phyloP scores from a whole-genome alignment of 2,113 vertebrate genomes.

The Corythornis vintsioides region DNA sequence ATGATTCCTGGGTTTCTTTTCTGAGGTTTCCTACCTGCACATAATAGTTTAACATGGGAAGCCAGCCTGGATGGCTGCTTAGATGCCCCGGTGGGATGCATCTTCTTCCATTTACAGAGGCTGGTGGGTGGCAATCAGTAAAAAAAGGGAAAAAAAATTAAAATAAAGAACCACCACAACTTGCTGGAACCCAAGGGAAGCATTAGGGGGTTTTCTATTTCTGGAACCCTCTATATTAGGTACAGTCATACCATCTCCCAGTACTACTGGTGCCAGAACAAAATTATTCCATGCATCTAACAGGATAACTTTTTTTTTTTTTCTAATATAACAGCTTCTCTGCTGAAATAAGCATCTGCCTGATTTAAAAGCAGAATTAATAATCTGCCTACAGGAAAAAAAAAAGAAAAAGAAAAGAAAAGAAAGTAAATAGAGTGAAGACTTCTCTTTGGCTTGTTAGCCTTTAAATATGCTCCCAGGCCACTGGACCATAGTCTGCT shows the following conservation, averaged over 20 bases:
- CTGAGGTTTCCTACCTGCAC: background rate
- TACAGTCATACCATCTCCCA: conserved; percentile 26
- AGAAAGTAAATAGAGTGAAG: background rate
- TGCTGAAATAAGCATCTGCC: conserved; percentile 32
- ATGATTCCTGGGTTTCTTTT: background rate
- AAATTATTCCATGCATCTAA: conserved; percentile 48
- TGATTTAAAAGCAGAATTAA: conserved; percentile 51
- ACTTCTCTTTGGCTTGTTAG: conserved; percentile 42
- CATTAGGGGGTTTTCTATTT: background rate
- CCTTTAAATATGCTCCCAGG: conserved; percentile 13
- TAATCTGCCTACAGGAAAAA: background rate
- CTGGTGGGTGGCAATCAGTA: conserved; percentile 63
- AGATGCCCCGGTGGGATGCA: background rate
- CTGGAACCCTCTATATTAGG: background rate
- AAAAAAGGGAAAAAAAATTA: background rate
- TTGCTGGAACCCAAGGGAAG: conserved; percentile 38
- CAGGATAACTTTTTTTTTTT: background rate
- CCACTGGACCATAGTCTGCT: background rate
- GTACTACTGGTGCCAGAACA: conserved; percentile 37
- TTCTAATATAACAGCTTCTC: conserved; percentile 24
- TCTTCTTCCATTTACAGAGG: conserved; percentile 49
- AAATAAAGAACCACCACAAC: background rate
- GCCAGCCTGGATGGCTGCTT: background rate
- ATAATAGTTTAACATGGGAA: background rate
- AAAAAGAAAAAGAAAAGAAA: background rate